A percentile compares a stretch with the other conserved stretches of the same genome.
These are phyloP conservation scores for Rhinogobius similis DNA, from an alignment of 2,113 vertebrate species.

Conservation along the genomic window DNA sequence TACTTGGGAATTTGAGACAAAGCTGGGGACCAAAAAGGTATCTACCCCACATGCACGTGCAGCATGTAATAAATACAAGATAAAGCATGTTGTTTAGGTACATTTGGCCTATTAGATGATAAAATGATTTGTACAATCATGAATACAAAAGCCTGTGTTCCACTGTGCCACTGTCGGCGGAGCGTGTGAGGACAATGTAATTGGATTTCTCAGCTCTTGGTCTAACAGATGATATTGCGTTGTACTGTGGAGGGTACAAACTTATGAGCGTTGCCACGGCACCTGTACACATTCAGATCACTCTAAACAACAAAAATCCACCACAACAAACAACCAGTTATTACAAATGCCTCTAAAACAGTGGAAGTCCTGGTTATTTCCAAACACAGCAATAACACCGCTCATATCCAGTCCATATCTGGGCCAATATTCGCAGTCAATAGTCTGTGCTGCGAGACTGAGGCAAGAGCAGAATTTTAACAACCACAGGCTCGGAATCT, in stretches of 20 bases:
- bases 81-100: constrained; percentile 29
- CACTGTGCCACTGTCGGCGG: constrained; percentile 53
- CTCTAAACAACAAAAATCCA: constrained; percentile 20
- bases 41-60: constrained; percentile 18
- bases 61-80: constrained; percentile 33
- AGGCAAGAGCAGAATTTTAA: constrained; percentile 43
- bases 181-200: constrained; percentile 48
- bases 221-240: constrained; percentile 55
- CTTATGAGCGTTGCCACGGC: constrained; percentile 46
- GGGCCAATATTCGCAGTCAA: constrained; percentile 39
- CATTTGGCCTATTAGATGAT: constrained; percentile 55
- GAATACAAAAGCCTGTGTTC: constrained; percentile 57
- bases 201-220: constrained; percentile 64
- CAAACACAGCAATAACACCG: constrained; percentile 51
- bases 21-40: too few relatives aligned
- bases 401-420: constrained; percentile 44
- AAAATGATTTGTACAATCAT: constrained; percentile 68
- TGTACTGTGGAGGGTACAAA: constrained; percentile 31
- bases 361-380: constrained; percentile 35
- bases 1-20: too few relatives aligned
- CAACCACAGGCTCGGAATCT: constrained; percentile 8
- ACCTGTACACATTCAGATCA: constrained; percentile 38
- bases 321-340: constrained; percentile 45
- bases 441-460: constrained; percentile 33
- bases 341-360: constrained; percentile 41